Evolutionary conservation across 2,113 vertebrate species (phyloP).

Genomic region (Aramus guarauna): DNA sequence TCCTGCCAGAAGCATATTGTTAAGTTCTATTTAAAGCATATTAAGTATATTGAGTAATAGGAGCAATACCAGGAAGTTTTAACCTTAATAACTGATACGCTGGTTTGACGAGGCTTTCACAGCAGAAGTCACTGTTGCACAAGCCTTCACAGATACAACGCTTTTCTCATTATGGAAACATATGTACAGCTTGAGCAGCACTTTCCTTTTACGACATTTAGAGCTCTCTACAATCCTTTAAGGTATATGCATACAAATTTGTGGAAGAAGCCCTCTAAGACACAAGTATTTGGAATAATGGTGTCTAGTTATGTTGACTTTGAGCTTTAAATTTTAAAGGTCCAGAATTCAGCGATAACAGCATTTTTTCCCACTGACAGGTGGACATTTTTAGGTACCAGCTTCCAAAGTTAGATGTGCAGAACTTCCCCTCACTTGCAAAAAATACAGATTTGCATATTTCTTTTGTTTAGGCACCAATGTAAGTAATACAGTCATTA

Average conservation of each 20-base stretch:
- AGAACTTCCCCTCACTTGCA: background rate
- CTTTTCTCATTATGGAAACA: background rate
- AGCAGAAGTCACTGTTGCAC: constrained; percentile 49
- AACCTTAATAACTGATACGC: background rate
- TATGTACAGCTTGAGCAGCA: background rate
- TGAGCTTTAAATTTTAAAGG: background rate
- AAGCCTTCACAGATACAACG: background rate
- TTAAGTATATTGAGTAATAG: background rate
- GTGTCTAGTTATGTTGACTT: background rate
- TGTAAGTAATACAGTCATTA: background rate
- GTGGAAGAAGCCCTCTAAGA: background rate
- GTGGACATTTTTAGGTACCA: background rate
- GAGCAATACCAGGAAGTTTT: background rate
- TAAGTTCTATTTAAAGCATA: background rate
- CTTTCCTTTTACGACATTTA: background rate
- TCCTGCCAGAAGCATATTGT: background rate
- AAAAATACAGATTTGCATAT: background rate
- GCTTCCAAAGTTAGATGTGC: background rate
- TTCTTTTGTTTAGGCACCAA: background rate
- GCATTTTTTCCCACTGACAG: background rate
- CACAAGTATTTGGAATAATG: background rate
- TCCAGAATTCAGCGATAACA: background rate
- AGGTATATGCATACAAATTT: background rate
- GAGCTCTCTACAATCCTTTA: background rate
- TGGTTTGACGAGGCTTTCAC: background rate